Conservation (phyloP, 2,113 vertebrate species). For the Paradoxurus hermaphroditus region DNA sequence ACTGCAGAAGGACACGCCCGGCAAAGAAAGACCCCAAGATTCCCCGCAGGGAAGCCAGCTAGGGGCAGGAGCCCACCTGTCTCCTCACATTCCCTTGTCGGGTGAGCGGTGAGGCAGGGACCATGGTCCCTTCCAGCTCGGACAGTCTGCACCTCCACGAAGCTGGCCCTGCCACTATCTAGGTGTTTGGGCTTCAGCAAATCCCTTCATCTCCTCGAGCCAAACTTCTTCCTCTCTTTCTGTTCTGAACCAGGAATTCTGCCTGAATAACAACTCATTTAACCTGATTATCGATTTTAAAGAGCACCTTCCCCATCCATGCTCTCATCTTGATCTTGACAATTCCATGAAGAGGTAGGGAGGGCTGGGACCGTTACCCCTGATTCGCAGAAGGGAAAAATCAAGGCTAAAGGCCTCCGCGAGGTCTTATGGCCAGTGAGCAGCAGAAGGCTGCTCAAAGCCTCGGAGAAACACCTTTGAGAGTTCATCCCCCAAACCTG, state of each 20-base stretch:
- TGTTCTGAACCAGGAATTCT: not conserved
- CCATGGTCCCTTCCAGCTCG: not conserved
- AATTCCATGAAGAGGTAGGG: not conserved
- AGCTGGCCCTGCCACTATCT: not conserved
- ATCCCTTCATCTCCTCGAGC: not conserved
- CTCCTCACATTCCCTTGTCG: fast-evolving
- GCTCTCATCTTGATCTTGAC: not conserved
- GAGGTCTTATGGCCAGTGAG: not conserved
- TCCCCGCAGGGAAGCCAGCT: not conserved
- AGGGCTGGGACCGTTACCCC: not conserved
- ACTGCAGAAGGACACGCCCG: not conserved
- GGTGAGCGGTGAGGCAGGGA: not conserved
- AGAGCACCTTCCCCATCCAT: not conserved
- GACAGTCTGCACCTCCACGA: not conserved
- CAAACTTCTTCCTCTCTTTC: not conserved
- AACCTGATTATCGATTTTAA: not conserved
- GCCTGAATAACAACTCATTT: not conserved
- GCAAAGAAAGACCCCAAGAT: not conserved
- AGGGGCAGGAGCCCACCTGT: not conserved
- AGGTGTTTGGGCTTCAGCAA: not conserved
- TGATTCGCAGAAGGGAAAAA: not conserved
- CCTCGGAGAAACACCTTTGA: not conserved
- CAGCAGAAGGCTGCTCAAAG: not conserved
- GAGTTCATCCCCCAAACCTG: not conserved
- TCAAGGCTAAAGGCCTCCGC: not conserved